Base-by-base conservation (phyloP, 1,140 invertebrate species). In the Littorina saxatilis region DNA sequence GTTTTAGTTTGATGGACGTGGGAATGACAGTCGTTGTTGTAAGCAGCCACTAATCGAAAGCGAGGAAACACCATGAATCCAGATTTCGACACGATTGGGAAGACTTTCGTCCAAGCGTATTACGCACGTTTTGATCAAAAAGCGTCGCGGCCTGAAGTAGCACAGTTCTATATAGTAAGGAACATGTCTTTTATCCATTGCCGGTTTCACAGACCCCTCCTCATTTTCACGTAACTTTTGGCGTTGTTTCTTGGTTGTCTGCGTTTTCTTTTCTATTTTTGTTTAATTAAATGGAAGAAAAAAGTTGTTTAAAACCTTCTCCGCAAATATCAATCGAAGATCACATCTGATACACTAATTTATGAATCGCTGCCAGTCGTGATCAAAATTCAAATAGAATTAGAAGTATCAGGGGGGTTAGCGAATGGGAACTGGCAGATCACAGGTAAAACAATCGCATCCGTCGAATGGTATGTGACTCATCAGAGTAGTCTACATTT, bases 41-140 rank as follows among this genome's bases (percentile, higher is more conserved):
- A 17, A 47, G 43, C 43, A 47, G 17, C 17, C 43, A 47, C 43
- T 47, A 17, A 47, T 47, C 43, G 17, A 47, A 47, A 47, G 17
- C 7, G 43, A 47, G 17, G 43, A 47, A 29, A 11, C 58, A 61
- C 5, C 27, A 61, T 61, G 58, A 61, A 61, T 61, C 58, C 58
- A 13, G 20, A 61, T n/a, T 61, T 61, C 27, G 58, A 61, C 58
- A 61, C 58, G 4, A 61, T 61, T 29, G 58, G 58, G 9, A 61
- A 61, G 58, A 61, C 58, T 5, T 61, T 61, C 27, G 27, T 61
- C 27, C 58, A 61, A 23, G 58, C 20, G 23, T 61, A 61, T 29
- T 61, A 61, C n/a, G 58, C 58, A 23, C 58, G 58, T 29, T 61
- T 61, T 29, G 58, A 61, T 29, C 58, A 61, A 29, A 61, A 61